A percentile compares a stretch with the other conserved stretches of the same genome.
Evolutionary conservation across 2,113 vertebrate species (phyloP).

Genomic region (Neodon shergylaensis): DNA sequence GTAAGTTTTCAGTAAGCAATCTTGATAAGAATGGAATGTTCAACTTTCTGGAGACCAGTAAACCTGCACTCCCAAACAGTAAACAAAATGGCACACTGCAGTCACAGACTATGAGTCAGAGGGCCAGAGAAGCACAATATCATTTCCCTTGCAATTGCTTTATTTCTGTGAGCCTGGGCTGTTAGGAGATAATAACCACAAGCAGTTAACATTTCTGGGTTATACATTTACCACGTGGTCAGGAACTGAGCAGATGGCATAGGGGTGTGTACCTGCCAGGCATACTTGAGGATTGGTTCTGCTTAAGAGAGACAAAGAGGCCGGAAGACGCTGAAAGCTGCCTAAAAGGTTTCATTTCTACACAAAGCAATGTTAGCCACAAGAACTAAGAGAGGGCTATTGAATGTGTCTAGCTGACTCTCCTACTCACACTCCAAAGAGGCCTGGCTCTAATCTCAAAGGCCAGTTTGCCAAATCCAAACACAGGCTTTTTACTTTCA

Average conservation of each 20-base stretch:
- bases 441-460: background rate
- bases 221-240: background rate
- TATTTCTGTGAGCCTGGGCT: background rate
- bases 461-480: background rate
- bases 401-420: background rate
- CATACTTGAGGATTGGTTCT: background rate
- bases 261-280: background rate
- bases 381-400: background rate
- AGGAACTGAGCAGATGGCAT: background rate
- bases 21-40: background rate
- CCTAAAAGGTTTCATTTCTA: background rate
- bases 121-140: background rate
- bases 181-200: background rate
- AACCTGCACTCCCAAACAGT: conserved; percentile 1
- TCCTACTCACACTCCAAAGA: background rate
- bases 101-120: background rate
- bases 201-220: conserved; percentile 5
- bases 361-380: background rate
- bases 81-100: conserved; percentile 4
- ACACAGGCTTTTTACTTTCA: conserved; percentile 9
- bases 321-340: background rate
- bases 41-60: conserved; percentile 8
- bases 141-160: conserved; percentile 37
- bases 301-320: background rate
- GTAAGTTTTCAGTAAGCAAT: background rate